These are phyloP conservation scores for Phasia obesa DNA, from an alignment of 2,888 invertebrate genomes.

Conservation along the genomic window DNA sequence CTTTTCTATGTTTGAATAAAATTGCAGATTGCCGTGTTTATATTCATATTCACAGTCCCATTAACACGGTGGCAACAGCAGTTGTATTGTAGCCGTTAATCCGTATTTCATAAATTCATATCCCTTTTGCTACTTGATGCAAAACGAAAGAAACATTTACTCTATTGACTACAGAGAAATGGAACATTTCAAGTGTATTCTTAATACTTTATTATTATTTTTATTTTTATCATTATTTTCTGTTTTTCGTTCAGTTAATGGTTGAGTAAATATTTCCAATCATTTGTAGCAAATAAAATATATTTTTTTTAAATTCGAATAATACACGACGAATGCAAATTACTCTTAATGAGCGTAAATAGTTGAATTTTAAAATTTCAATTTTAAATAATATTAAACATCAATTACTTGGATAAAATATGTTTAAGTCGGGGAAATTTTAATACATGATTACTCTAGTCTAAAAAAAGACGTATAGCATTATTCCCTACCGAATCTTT, in stretches of 20 bases:
- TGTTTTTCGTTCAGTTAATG: conserved; percentile 17
- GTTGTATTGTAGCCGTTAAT: conserved; percentile 13
- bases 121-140: conserved; percentile 51
- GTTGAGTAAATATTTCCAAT: conserved; percentile 44
- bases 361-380: background rate
- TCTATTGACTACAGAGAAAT: conserved; percentile 58
- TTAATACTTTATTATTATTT: background rate
- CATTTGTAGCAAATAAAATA: conserved; percentile 57
- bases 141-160: conserved; percentile 57
- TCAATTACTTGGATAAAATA: background rate
- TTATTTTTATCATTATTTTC: background rate
- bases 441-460: too few relatives aligned
- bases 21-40: conserved; percentile 63
- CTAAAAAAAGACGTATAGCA: too few relatives aligned
- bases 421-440: too few relatives aligned
- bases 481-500: too few relatives aligned
- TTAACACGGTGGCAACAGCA: conserved; percentile 29
- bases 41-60: conserved; percentile 42
- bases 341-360: conserved; percentile 35
- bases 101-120: conserved; percentile 63
- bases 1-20: conserved; percentile 36
- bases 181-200: conserved; percentile 19
- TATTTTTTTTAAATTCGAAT: conserved; percentile 48
- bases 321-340: conserved; percentile 41
- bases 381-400: background rate